Evolutionary conservation across 2,888 invertebrate species (phyloP), one percentile per base, ranked within the genome.

Genomic region (Chloroclystis v-ata): DNA sequence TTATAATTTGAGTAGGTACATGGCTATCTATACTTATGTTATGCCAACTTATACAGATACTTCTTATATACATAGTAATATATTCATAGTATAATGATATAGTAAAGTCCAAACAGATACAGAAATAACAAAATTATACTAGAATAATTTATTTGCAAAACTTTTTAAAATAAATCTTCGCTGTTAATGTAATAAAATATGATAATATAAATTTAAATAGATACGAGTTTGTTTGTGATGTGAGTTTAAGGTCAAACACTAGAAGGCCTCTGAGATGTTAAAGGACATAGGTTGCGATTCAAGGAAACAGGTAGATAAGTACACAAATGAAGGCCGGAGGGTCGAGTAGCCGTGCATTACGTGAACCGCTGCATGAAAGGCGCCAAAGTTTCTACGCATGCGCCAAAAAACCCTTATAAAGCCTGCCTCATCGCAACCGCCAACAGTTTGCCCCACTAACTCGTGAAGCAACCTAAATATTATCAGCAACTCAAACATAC

Each of bases 401-500:
- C 77, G 68, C 70, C 20, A 51, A 58, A 59, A 63, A 57, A 26
- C 59, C 69, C 57, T 66, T 85, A 84, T 71, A 84, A 77, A 58
- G 60, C 47, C 49, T 37, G 47, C 59, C 47, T 52, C 59, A 51
- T 46, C 60, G 62, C 60, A 52, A 51, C 63, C 57, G 51, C 60
- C 68, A 62, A 48, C 79, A 85, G 82, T 82, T 78, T 67, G 70
- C 65, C 56, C 69, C 67, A 67, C 64, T 54, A 51, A 61, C 62
- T 64, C 61, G 71, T 69, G 65, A 69, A 76, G 66, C 67, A 67
- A 73, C 49, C 67, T 63, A 50, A 52, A 66, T 63, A 59, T 67
- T 64, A 56, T 50, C 53, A 52, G 3, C 11, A 59, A 47, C 35
- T 44, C 57, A 47, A 53, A 32, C 33, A 59, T 52, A 57, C 67